Evolutionary conservation across 30 jellyfish, hydroid and myxozoan species (phyloP).

Genomic region (Hydractinia symbiolongicarpus): DNA sequence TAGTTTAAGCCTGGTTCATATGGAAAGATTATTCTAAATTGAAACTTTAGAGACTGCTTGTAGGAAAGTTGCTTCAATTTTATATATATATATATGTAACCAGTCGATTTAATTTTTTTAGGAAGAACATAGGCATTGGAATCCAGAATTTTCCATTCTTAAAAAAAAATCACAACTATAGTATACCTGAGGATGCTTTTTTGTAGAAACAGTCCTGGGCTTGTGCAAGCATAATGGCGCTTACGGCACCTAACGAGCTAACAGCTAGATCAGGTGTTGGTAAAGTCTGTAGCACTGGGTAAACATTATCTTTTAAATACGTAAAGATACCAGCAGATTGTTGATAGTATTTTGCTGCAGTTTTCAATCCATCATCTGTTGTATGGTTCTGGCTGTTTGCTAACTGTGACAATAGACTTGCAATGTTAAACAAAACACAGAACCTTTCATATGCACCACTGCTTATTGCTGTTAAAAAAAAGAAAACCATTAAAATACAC

Average conservation of each 20-base stretch:
- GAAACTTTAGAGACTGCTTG: no score
- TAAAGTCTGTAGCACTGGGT: conserved; percentile 70
- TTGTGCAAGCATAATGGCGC: conserved; percentile 89
- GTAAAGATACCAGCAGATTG: conserved; percentile 85
- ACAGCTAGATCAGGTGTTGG: conserved; percentile 96
- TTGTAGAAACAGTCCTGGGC: conserved; percentile 95
- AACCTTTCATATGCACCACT: conserved; percentile 90
- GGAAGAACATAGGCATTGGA: no score
- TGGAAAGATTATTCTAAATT: no score
- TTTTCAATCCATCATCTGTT: conserved; percentile 84
- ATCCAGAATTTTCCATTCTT: no score
- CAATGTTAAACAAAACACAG: conserved; percentile 85
- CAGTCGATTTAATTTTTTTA: no score
- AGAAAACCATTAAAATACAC: background rate
- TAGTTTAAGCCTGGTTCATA: no score
- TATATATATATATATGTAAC: no score
- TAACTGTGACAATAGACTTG: conserved; percentile 69
- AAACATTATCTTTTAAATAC: conserved; percentile 72
- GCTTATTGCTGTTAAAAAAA: conserved; percentile 61
- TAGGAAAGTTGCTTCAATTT: no score
- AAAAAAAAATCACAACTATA: no score
- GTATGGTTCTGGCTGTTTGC: conserved; percentile 71
- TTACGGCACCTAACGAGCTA: conserved; percentile 67
- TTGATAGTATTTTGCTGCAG: conserved; percentile 93
- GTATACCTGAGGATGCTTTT: conserved; percentile 89